phyloP scores from a whole-genome alignment of 2,113 vertebrate genomes.

The Coptodon bakossiorum region DNA sequence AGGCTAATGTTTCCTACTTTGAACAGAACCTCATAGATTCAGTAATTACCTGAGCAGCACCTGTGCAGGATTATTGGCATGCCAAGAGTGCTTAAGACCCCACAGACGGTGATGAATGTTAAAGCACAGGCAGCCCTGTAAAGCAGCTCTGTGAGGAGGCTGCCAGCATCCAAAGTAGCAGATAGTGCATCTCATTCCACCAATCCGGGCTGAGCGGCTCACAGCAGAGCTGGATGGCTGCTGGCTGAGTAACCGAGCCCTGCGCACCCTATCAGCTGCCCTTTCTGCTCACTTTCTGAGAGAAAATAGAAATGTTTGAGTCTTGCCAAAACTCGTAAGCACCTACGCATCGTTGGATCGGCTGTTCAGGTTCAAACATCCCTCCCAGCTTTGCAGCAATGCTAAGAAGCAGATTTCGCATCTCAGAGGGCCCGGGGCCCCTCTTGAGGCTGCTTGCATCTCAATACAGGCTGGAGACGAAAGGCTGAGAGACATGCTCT shows the following conservation, averaged over 20 bases:
- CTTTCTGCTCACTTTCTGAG: not conserved
- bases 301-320: conserved; percentile 2
- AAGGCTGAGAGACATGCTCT: not conserved
- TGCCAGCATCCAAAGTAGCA: not conserved
- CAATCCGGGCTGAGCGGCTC: not conserved
- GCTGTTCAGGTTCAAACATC: not conserved
- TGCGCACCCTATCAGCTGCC: not conserved
- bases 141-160: not conserved
- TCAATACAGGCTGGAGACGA: not conserved
- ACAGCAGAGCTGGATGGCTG: not conserved
- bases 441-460: not conserved
- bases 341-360: not conserved
- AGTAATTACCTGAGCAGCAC: conserved; percentile 1
- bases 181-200: not conserved
- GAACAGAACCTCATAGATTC: not conserved
- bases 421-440: not conserved
- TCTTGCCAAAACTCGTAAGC: not conserved
- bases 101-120: not conserved
- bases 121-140: not conserved
- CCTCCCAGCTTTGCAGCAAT: not conserved
- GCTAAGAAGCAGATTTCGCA: not conserved
- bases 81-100: not conserved
- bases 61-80: not conserved
- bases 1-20: not conserved
- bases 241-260: not conserved